Conservation (phyloP, 1,140 invertebrate genomes). For the Leptinotarsa defecta region DNA sequence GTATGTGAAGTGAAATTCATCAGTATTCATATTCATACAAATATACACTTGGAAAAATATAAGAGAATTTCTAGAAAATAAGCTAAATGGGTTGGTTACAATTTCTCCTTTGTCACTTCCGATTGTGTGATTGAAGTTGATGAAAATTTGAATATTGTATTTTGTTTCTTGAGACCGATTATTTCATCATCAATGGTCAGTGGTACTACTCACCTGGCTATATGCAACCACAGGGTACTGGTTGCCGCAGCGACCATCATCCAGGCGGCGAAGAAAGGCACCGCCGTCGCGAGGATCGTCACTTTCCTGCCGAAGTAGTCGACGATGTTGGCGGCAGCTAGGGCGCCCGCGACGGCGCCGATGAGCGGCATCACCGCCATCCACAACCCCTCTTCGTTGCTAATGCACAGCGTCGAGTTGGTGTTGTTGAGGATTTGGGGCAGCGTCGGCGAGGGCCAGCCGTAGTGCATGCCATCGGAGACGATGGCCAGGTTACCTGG, state of each 20-base stretch:
- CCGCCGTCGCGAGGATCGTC: slow-evolving; percentile 64
- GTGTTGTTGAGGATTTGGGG: slow-evolving; percentile 39
- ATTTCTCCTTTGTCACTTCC: too few species aligned
- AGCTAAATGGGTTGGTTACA: too few species aligned
- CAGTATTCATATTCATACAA: too few species aligned
- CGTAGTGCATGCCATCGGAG: slow-evolving; percentile 50
- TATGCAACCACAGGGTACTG: slow-evolving; percentile 58
- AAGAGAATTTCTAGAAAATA: too few species aligned
- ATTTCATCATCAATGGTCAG: too few species aligned
- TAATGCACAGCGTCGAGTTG: slow-evolving; percentile 57
- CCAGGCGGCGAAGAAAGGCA: slow-evolving; percentile 71
- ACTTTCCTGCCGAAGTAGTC: slow-evolving; percentile 69
- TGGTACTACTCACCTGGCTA: slow-evolving; percentile 46
- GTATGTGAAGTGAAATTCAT: too few species aligned
- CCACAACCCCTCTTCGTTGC: slow-evolving; percentile 67
- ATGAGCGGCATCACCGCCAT: slow-evolving; percentile 59
- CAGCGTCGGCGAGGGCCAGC: slow-evolving; percentile 49
- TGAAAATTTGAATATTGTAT: too few species aligned
- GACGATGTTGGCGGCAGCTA: slow-evolving; percentile 53
- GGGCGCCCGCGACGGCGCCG: slow-evolving; percentile 59
- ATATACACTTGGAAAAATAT: too few species aligned
- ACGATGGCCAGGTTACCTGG: slow-evolving; percentile 46
- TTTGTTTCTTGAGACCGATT: too few species aligned
- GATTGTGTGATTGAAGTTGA: too few species aligned
- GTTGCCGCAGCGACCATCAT: slow-evolving; percentile 63